A percentile compares a stretch with the other conserved stretches of the same genome.
Conservation (phyloP, 1,140 invertebrate species). For the Phocides pigmalion region DNA sequence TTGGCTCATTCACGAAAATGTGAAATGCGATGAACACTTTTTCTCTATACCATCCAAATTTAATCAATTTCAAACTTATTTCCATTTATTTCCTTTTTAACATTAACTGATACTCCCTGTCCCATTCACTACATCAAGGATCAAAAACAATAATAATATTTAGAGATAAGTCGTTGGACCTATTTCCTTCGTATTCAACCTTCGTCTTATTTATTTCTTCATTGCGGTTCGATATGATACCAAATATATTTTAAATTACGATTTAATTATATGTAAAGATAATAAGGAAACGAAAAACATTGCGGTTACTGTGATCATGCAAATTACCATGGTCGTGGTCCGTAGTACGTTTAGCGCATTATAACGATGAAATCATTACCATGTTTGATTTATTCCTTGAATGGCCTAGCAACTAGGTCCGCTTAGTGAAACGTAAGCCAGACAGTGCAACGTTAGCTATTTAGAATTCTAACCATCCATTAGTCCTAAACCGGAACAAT, state of each 20-base stretch:
- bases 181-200: too few relatives aligned
- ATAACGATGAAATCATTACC: constrained; percentile 6
- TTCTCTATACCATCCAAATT: constrained; percentile 31
- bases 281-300: background rate
- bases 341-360: constrained; percentile 2
- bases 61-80: constrained; percentile 1
- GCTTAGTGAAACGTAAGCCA: constrained; percentile 17
- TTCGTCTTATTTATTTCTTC: too few relatives aligned
- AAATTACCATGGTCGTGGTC: background rate
- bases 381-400: constrained; percentile 13
- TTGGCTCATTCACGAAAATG: constrained; percentile 46
- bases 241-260: too few relatives aligned
- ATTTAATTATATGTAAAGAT: too few relatives aligned
- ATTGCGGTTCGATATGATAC: too few relatives aligned
- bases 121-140: background rate
- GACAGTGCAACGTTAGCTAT: constrained; percentile 37
- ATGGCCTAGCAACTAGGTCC: constrained; percentile 14
- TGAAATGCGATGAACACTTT: constrained; percentile 44
- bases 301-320: background rate
- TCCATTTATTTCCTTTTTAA: background rate
- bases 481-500: constrained; percentile 53
- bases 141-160: too few relatives aligned
- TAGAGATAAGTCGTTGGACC: too few relatives aligned
- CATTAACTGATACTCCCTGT: background rate
- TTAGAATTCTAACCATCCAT: constrained; percentile 57